Base-by-base conservation (phyloP, 2,797 vertebrate genomes). In the Phoeniculus purpureus region DNA sequence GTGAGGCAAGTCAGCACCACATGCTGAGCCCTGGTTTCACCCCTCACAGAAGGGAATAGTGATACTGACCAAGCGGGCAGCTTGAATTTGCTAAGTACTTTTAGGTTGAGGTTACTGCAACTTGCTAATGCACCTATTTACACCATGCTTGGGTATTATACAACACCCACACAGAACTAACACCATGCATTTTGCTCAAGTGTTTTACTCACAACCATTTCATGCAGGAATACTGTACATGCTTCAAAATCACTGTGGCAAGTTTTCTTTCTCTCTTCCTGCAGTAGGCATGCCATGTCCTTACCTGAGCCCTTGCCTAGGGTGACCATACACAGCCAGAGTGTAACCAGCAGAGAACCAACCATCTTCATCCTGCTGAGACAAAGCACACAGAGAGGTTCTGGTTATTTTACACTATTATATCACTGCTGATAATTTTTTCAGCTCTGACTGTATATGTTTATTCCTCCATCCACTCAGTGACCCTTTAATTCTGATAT, bases 361-460 rank as follows among this genome's bases (percentile, higher is more conserved):
- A 91, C 65, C 89, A 96, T 89, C 94, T 95, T 93, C 98, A 97
- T 97, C 96, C 98, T 98, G 95, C 80, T 15, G 32, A 95, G n/a
- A 94, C 15, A 95, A 93, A 89, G 67, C 22, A 88, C 47, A 89
- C 40, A 65, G 20, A 87, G 4, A 83, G 10, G 13, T 66, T 48
- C n/a, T n/a, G 40, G 85, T 94, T 91, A 94, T 31, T 26, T 61
- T 54, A 73, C 12, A 48, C 14, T 37, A 21, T 51, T 81, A 77
- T 29, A 77, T 50, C 59, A 55, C 43, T 31, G 12, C 43, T 59
- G 29, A 21, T 15, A 27, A 27, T 73, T 70, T 37, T 71, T 56
- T 56, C 3, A 68, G 51, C 45, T 52, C 66, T 20, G 17, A 71
- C 1, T 19, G 5, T 4, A 12, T 18, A 20, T 16, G 32, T 72